These are phyloP conservation scores for Bombus terrestris DNA, from an alignment of 1,140 invertebrate species.

Conservation along the genomic window DNA sequence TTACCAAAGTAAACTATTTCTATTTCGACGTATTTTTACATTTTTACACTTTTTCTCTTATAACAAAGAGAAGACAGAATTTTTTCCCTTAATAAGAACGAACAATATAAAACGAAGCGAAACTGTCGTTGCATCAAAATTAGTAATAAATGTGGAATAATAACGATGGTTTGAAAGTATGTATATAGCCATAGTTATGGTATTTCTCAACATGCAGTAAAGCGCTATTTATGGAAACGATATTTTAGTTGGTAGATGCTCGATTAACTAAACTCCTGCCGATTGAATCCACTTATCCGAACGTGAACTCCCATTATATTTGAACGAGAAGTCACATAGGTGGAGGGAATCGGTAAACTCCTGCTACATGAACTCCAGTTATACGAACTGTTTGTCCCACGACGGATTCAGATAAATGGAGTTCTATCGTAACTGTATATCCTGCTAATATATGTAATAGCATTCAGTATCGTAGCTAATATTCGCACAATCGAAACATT, in stretches of 20 bases:
- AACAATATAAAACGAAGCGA: not conserved
- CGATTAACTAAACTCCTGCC: not conserved
- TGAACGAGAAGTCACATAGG: not conserved
- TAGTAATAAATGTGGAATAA: not conserved
- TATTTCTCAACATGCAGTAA: not conserved
- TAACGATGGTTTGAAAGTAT: not conserved
- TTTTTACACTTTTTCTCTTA: no score
- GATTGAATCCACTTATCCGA: not conserved
- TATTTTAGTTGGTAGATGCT: not conserved
- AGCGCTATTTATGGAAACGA: not conserved
- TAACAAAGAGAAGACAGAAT: no score
- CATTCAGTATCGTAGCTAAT: not conserved
- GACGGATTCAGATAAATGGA: not conserved
- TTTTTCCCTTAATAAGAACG: not conserved
- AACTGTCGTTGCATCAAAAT: not conserved
- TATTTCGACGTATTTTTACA: no score
- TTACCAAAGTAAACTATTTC: no score
- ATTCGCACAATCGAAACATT: not conserved
- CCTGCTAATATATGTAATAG: not conserved
- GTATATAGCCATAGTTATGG: no score
- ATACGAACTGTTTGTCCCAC: not conserved
- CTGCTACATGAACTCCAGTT: not conserved
- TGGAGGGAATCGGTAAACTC: not conserved
- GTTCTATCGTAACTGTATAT: not conserved
- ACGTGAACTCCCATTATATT: not conserved